Conservation (phyloP, 2,113 vertebrate genomes). For the Lophius piscatorius region DNA sequence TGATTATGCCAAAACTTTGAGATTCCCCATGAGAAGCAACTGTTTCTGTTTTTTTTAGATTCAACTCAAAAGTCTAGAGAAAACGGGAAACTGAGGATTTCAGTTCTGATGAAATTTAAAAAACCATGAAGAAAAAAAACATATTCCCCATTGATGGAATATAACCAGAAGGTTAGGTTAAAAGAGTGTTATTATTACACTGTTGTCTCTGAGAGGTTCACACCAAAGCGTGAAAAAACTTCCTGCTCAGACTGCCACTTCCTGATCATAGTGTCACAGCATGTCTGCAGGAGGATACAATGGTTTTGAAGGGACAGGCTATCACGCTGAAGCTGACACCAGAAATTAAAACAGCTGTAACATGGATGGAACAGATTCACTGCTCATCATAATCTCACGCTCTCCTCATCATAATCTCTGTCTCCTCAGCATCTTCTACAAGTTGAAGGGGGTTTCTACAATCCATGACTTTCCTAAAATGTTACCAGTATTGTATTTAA, state of each 20-base stretch:
- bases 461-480: too few relatives aligned
- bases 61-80: too few relatives aligned
- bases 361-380: neutral
- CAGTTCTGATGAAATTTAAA: too few relatives aligned
- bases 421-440: too few relatives aligned
- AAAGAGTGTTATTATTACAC: constrained; percentile 10
- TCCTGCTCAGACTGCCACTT: neutral
- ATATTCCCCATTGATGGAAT: neutral
- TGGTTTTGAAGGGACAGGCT: neutral
- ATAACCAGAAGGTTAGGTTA: constrained; percentile 4
- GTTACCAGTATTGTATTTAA: too few relatives aligned
- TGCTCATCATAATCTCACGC: neutral
- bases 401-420: too few relatives aligned
- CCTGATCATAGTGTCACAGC: constrained; percentile 16
- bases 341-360: neutral
- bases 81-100: too few relatives aligned
- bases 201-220: neutral
- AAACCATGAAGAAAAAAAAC: too few relatives aligned
- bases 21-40: too few relatives aligned
- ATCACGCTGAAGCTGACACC: constrained; percentile 14
- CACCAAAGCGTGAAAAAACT: neutral
- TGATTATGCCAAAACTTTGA: too few relatives aligned
- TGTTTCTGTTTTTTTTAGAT: too few relatives aligned
- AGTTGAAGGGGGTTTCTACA: too few relatives aligned
- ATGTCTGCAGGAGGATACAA: constrained; percentile 20